Conservation (phyloP, 2,888 invertebrate genomes). For the Epinotia demarniana region DNA sequence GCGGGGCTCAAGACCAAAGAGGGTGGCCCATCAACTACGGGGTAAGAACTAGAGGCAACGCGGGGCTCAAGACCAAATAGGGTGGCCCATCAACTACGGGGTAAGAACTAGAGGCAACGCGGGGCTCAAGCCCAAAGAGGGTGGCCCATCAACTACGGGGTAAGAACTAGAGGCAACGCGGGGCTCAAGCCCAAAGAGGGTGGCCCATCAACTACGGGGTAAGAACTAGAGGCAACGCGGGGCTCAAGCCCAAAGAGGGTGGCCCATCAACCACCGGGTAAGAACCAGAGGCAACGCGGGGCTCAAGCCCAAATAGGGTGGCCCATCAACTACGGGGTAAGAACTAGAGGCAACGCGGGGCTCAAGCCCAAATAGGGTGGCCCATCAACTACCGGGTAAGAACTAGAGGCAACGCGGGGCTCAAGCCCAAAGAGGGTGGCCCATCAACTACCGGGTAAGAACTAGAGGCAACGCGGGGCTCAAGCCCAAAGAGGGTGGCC, state of each 20-base stretch:
- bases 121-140: conserved; percentile 98
- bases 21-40: too few species aligned
- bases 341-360: conserved; percentile 98
- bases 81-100: conserved; percentile 98
- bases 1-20: background rate
- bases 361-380: conserved; percentile 99
- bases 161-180: too few species aligned
- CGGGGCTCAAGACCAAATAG: conserved; percentile 98
- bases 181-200: conserved; percentile 98
- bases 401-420: conserved; percentile 97
- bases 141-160: conserved; percentile 98
- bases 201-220: conserved; percentile 98
- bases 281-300: conserved; percentile 99
- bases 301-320: conserved; percentile 98
- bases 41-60: too few species aligned
- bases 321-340: conserved; percentile 98
- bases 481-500: conserved; percentile 99
- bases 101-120: too few species aligned
- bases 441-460: conserved; percentile 96
- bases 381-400: conserved; percentile 97
- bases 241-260: conserved; percentile 98
- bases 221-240: conserved; percentile 98
- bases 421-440: conserved; percentile 99
- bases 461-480: conserved; percentile 98
- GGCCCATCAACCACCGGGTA: conserved; percentile 98